Percentiles rank a stretch among this genome's conserved stretches.
These are phyloP conservation scores for Oryzias sinensis DNA, from an alignment of 2,797 vertebrate genomes.

Conservation along the genomic window DNA sequence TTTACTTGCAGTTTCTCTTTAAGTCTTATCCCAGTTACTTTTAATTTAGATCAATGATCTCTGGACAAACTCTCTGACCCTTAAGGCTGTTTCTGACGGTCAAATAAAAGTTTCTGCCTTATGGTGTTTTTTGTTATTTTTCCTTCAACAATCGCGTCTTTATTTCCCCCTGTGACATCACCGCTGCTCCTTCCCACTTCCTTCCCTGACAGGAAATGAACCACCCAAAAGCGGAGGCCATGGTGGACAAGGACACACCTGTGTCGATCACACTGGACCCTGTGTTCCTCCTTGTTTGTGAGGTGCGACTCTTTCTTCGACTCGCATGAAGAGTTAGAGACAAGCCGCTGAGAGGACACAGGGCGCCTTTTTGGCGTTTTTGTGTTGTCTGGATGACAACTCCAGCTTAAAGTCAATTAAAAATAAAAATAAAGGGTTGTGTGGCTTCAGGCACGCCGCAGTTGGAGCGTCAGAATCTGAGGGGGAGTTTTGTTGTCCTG, in stretches of 20 bases:
- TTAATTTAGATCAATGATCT: background rate
- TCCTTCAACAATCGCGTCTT: slow-evolving; percentile 58
- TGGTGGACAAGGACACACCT: slow-evolving; percentile 71
- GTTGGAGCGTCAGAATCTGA: background rate
- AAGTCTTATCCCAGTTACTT: too few species aligned
- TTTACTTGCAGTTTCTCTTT: too few species aligned
- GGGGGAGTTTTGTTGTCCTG: background rate
- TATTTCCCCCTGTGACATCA: slow-evolving; percentile 67
- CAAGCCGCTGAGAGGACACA: background rate
- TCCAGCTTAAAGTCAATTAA: too few species aligned
- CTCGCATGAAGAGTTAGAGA: slow-evolving; percentile 12
- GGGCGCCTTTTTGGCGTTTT: slow-evolving; percentile 4
- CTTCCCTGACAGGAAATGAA: slow-evolving; percentile 64
- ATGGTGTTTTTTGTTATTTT: slow-evolving; percentile 3
- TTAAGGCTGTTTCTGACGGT: background rate
- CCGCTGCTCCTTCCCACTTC: slow-evolving; percentile 59
- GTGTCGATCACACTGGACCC: slow-evolving; percentile 56
- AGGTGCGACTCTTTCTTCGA: slow-evolving; percentile 18
- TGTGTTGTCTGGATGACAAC: background rate
- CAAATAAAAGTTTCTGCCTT: background rate
- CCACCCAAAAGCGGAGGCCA: slow-evolving; percentile 37
- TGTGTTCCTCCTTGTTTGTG: slow-evolving; percentile 41
- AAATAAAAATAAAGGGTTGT: too few species aligned
- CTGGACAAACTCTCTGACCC: background rate
- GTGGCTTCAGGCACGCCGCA: too few species aligned